Percentiles rank a stretch among this genome's conserved stretches.
phyloP scores from a whole-genome alignment of 2,797 vertebrate species.

The Pelobates cultripes region DNA sequence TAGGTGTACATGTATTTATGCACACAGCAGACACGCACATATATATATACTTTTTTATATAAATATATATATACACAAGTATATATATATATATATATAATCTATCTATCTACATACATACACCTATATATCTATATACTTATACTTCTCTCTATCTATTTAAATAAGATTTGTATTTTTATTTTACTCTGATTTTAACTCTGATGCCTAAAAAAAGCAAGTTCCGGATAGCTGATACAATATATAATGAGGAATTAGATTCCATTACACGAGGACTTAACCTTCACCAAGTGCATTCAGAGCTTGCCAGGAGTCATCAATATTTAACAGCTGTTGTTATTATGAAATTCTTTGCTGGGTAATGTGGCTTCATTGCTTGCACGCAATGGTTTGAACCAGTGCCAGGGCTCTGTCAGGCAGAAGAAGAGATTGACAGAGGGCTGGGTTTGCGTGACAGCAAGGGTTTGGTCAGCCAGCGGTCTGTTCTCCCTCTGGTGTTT shows the following conservation, averaged over 20 bases:
- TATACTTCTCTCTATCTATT: conserved; percentile 10
- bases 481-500: conserved; percentile 63
- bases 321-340: conserved; percentile 98
- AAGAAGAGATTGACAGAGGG: conserved; percentile 85
- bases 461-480: conserved; percentile 81
- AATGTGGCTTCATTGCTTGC: conserved; percentile 88
- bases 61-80: too few relatives aligned
- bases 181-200: conserved; percentile 48
- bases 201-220: conserved; percentile 65
- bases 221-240: conserved; percentile 82
- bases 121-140: not conserved
- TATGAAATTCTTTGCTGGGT: conserved; percentile 94
- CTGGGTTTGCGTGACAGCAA: conserved; percentile 87
- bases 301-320: conserved; percentile 83
- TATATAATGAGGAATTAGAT: conserved; percentile 88
- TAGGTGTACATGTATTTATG: too few relatives aligned
- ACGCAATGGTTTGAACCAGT: conserved; percentile 88
- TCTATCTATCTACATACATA: not conserved
- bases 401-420: conserved; percentile 84
- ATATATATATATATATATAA: too few relatives aligned
- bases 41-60: too few relatives aligned
- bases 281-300: conserved; percentile 83
- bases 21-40: too few relatives aligned
- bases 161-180: conserved; percentile 48
- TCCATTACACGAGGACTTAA: conserved; percentile 87